Base-by-base conservation (phyloP, 2,113 vertebrate genomes). In the Sigmodon hispidus region DNA sequence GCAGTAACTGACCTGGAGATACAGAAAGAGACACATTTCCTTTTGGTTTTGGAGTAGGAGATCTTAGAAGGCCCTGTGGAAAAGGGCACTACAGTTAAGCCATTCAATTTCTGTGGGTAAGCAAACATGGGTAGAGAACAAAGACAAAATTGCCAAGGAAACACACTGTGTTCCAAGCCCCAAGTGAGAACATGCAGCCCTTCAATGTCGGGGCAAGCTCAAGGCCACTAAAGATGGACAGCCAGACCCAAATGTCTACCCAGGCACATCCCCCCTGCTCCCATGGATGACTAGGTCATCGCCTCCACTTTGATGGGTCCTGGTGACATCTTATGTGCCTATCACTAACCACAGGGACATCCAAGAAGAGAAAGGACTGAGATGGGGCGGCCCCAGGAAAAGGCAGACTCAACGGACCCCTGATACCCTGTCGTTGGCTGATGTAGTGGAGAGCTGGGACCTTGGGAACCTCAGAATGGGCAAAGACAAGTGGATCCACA, bases 351-450 rank as follows among this genome's bases (percentile, higher is more conserved):
- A 8, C 7, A 31, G 73, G 45, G 45, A 76, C 26, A 8, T 13
- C 45, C 73, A 17, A 26, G 43, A 31, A 48, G 24, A 76, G 63
- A 77, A 21, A 63, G 36, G 29, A 29, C 73, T 29, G 61, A 87
- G 80, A 15, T 24, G 3, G 24, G 24, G 3, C 43, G 31, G 11
- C 73, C 73, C 43, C 29, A 67, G 90, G 26, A 0, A 16, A 16
- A 0, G 0, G 17, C 36, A 40, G 50, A 59, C 40, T 59, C 22
- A 3, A 31, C 5, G 15, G 45, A 72, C 21, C 12, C 57, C 45
- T 5, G 19, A 55, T 0, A 0, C 22, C 36, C 48, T 8, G 17
- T 16, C 61, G 22, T 52, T 26, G 79, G 10, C 1, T n/a, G n/a
- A n/a, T n/a, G n/a, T n/a, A n/a, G n/a, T n/a, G n/a, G n/a, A n/a